Conservation (phyloP, 2,888 invertebrate genomes). For the Camponotus fellah region DNA sequence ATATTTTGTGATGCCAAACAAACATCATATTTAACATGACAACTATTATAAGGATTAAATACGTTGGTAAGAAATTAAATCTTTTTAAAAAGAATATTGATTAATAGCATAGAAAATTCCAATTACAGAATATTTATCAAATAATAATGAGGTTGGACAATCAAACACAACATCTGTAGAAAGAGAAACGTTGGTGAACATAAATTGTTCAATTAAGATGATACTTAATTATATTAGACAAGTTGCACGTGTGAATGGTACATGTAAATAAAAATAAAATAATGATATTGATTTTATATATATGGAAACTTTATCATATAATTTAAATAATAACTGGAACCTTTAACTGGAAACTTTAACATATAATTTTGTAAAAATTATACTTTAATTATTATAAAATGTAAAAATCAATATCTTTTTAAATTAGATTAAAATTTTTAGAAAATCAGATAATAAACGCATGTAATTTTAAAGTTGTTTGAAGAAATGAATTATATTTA, state of each 20-base stretch:
- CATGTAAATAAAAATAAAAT: slow-evolving; percentile 12
- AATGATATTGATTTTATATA: background rate
- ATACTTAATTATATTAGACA: slow-evolving; percentile 83
- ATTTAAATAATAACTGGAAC: too few species aligned
- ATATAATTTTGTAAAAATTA: background rate
- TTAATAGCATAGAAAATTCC: background rate
- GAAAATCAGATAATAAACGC: background rate
- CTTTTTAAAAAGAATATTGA: background rate
- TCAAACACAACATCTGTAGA: slow-evolving; percentile 49
- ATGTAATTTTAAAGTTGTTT: background rate
- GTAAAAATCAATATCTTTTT: background rate
- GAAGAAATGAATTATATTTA: background rate
- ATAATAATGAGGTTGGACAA: background rate
- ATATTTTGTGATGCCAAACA: background rate
- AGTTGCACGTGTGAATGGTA: slow-evolving; percentile 61
- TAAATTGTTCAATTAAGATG: slow-evolving; percentile 83
- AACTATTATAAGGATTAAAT: slow-evolving; percentile 63
- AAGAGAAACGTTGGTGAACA: slow-evolving; percentile 82
- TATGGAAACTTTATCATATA: background rate
- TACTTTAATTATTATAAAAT: background rate
- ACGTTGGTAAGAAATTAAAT: slow-evolving; percentile 57
- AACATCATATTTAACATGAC: slow-evolving; percentile 41
- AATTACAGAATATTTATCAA: slow-evolving; percentile 17
- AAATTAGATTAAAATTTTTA: background rate
- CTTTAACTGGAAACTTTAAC: too few species aligned